A percentile compares a stretch with the other conserved stretches of the same genome.
phyloP scores from a whole-genome alignment of 2,113 vertebrate species.

The Macaca fascicularis region DNA sequence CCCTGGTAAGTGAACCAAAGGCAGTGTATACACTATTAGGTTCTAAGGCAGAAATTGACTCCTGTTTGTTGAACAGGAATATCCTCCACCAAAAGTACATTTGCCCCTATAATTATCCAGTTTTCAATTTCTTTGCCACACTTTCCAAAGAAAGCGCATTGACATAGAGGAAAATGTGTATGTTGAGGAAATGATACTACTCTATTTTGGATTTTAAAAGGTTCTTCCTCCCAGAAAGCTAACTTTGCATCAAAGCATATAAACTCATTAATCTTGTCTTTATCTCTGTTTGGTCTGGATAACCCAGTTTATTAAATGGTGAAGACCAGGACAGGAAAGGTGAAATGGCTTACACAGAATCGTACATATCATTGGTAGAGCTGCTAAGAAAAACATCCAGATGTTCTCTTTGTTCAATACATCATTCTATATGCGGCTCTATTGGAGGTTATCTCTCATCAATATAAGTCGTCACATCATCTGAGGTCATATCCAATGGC shows the following conservation, averaged over 20 bases:
- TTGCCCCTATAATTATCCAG: not conserved
- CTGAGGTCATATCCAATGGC: constrained; percentile 41
- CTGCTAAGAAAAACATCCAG: not conserved
- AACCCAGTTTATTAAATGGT: not conserved
- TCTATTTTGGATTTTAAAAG: not conserved
- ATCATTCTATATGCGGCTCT: constrained; percentile 16
- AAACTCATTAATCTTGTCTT: not conserved
- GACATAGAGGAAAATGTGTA: not conserved
- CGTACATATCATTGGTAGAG: not conserved
- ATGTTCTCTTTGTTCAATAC: not conserved
- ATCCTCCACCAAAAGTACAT: not conserved
- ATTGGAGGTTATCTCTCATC: constrained; percentile 3
- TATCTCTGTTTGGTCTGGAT: constrained; percentile 8
- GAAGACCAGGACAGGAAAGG: not conserved
- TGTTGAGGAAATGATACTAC: not conserved
- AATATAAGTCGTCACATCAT: not conserved
- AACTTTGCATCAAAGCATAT: not conserved
- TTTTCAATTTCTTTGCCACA: not conserved
- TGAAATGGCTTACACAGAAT: not conserved
- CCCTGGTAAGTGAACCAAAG: not conserved
- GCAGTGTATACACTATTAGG: not conserved
- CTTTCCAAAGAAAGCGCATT: constrained; percentile 6
- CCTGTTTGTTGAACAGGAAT: not conserved
- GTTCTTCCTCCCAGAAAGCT: not conserved
- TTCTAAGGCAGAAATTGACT: not conserved